Conservation (phyloP, 2,113 vertebrate genomes). For the Casuarius casuarius region DNA sequence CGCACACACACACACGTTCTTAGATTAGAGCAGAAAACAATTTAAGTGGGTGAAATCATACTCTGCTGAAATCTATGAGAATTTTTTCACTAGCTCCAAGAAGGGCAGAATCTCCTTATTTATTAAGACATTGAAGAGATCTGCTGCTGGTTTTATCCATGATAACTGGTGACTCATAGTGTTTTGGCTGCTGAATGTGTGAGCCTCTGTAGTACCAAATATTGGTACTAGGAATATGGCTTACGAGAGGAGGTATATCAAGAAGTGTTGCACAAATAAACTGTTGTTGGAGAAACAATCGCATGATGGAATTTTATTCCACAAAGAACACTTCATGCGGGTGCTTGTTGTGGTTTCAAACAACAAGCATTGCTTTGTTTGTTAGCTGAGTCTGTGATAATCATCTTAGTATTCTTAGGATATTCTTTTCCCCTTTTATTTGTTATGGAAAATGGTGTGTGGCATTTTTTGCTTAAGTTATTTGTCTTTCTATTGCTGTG, state of each 20-base stretch:
- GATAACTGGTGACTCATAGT: not conserved
- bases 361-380: conserved; percentile 5
- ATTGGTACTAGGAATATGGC: not conserved
- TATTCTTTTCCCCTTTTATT: not conserved
- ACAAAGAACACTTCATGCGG: not conserved
- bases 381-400: not conserved
- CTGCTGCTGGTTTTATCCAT: not conserved
- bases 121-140: not conserved
- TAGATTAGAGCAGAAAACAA: not conserved
- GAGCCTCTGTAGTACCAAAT: not conserved
- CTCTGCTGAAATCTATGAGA: not conserved
- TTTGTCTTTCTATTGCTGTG: not conserved
- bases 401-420: not conserved
- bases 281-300: not conserved
- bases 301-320: not conserved
- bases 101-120: not conserved
- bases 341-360: conserved; percentile 3
- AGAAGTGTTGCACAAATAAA: not conserved
- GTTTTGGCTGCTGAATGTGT: not conserved
- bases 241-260: not conserved
- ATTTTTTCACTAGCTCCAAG: not conserved
- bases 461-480: not conserved
- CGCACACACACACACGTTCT: not conserved
- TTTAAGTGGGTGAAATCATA: accelerated
- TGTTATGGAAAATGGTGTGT: not conserved